phyloP scores from a whole-genome alignment of 2,797 vertebrate genomes.

The Myotis findleyi region DNA sequence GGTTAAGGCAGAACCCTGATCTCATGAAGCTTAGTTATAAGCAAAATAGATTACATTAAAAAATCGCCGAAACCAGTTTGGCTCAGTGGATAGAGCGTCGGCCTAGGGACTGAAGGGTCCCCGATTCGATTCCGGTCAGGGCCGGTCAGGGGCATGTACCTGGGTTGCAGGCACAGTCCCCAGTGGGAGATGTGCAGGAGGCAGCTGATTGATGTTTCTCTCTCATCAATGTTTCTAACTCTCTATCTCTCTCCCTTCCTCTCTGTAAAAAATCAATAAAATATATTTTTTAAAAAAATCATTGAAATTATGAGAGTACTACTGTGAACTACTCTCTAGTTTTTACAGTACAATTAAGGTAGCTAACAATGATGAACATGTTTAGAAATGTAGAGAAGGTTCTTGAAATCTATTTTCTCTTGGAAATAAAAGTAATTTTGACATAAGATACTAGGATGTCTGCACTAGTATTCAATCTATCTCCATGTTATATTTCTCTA shows the following conservation, averaged over 20 bases:
- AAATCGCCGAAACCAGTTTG: not conserved
- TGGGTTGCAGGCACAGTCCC: no score
- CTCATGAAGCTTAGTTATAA: not conserved
- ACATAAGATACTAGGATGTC: not conserved
- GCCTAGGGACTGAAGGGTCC: no score
- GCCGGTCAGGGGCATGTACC: no score
- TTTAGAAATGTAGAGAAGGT: not conserved
- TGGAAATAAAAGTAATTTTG: not conserved
- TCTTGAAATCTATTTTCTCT: conserved; percentile 33
- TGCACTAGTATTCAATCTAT: conserved; percentile 21
- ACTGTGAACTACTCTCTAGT: not conserved
- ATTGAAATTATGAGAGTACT: not conserved
- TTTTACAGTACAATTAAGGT: not conserved
- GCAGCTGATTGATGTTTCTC: no score
- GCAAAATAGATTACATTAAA: not conserved
- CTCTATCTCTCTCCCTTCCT: no score
- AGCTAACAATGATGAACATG: not conserved
- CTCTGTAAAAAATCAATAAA: no score
- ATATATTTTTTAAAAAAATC: not conserved
- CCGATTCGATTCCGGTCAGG: no score
- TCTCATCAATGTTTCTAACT: no score
- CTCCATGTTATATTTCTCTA: not conserved
- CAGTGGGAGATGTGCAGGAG: no score
- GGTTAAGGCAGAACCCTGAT: not conserved
- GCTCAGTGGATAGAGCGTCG: no score